A percentile compares a stretch with the other conserved stretches of the same genome.
phyloP scores from a whole-genome alignment of 1,140 invertebrate genomes.

The Bathynomus jamesi region DNA sequence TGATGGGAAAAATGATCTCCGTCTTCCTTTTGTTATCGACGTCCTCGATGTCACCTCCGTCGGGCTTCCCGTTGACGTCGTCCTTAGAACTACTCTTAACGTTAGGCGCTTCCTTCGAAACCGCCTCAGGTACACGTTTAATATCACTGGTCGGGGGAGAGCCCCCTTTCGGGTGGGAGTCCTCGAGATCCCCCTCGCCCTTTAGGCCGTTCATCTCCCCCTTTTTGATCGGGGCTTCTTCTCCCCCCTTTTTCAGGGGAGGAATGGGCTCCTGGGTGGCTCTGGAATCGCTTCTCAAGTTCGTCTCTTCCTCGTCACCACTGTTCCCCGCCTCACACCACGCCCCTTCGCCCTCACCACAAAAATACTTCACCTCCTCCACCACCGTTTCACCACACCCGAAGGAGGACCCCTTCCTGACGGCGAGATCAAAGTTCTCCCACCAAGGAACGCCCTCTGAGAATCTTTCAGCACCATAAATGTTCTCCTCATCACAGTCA shows the following conservation, averaged over 20 bases:
- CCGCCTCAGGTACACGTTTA: not conserved
- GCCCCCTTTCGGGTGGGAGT: not conserved
- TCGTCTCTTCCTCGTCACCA: slow-evolving; percentile 22
- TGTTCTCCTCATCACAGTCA: not conserved
- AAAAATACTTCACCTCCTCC: slow-evolving; percentile 28
- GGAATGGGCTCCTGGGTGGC: not conserved
- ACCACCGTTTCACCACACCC: slow-evolving; percentile 23
- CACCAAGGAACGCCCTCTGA: slow-evolving; percentile 24
- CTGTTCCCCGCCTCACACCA: slow-evolving; percentile 28
- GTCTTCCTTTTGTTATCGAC: slow-evolving; percentile 6
- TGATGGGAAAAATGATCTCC: not conserved
- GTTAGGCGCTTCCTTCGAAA: not conserved
- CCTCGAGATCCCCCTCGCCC: not conserved
- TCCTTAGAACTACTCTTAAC: not conserved
- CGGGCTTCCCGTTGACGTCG: slow-evolving; percentile 12
- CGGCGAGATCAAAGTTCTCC: slow-evolving; percentile 27
- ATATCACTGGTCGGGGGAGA: not conserved
- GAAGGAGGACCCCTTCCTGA: slow-evolving; percentile 12
- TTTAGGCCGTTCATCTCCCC: not conserved
- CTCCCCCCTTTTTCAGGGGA: not conserved
- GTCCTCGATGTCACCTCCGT: no score
- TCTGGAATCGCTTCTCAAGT: not conserved
- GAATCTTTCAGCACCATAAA: not conserved
- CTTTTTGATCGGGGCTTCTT: not conserved
- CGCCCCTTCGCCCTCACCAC: slow-evolving; percentile 24